phyloP scores from a whole-genome alignment of 1,140 invertebrate genomes.

The Paracyclopina nana region DNA sequence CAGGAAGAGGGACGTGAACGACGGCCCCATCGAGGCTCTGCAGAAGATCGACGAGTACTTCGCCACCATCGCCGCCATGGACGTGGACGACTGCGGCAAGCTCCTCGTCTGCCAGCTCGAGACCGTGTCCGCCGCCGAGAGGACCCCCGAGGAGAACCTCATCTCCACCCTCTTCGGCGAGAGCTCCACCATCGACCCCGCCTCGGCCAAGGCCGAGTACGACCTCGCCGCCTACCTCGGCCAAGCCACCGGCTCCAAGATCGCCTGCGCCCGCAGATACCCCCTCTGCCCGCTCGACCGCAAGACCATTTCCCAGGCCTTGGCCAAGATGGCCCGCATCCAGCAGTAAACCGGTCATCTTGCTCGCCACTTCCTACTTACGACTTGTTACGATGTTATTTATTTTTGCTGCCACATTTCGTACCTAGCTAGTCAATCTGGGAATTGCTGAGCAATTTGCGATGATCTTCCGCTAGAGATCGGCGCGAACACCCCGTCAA shows the following conservation, averaged over 20 bases:
- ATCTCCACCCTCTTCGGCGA: neutral
- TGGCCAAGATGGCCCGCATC: neutral
- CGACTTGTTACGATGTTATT: too few species aligned
- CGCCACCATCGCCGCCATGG: neutral
- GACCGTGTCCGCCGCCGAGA: neutral
- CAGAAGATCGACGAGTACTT: neutral
- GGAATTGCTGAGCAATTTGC: too few species aligned
- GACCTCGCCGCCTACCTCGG: neutral
- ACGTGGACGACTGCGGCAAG: slow-evolving; percentile 2
- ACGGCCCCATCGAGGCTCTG: neutral
- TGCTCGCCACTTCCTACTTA: too few species aligned
- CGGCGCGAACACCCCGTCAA: too few species aligned
- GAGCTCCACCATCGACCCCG: neutral
- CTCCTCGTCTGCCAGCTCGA: neutral
- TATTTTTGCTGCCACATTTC: too few species aligned
- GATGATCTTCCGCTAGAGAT: too few species aligned
- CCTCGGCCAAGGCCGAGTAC: slow-evolving; percentile 3
- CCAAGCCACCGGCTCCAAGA: neutral
- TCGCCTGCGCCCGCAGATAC: neutral
- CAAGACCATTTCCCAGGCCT: neutral
- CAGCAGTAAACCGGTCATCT: too few species aligned
- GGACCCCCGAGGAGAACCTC: neutral
- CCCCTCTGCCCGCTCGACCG: neutral
- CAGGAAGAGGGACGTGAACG: neutral
- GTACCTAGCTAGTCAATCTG: too few species aligned